phyloP scores from a whole-genome alignment of 2,888 invertebrate genomes.

The Philereme vetulata region DNA sequence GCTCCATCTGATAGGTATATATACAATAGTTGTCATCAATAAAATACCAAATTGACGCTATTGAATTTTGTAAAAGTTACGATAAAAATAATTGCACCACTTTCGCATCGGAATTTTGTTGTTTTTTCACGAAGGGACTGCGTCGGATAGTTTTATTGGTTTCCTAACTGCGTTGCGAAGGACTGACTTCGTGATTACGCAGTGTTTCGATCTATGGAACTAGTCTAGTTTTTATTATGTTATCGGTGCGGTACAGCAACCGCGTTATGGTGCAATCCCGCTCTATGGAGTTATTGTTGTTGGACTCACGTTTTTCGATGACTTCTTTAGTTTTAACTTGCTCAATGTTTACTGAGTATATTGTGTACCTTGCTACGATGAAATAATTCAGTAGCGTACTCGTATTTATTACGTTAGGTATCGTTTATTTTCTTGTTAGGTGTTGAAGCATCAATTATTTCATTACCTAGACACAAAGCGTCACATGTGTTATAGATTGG shows the following conservation, averaged over 20 bases:
- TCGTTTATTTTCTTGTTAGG: background rate
- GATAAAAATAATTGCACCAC: slow-evolving; percentile 38
- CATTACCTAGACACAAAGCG: slow-evolving; percentile 23
- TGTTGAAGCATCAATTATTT: slow-evolving; percentile 16
- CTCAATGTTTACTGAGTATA: slow-evolving; percentile 19
- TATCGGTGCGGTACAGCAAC: slow-evolving; percentile 56
- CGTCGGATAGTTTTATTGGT: slow-evolving; percentile 47
- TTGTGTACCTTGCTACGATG: slow-evolving; percentile 13
- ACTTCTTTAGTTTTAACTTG: slow-evolving; percentile 25
- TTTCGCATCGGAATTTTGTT: slow-evolving; percentile 37
- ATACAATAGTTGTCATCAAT: slow-evolving; percentile 32
- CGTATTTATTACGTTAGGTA: too few species aligned
- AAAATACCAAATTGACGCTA: slow-evolving; percentile 26
- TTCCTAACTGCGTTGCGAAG: slow-evolving; percentile 54
- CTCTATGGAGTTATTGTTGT: slow-evolving; percentile 54
- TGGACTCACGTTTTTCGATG: slow-evolving; percentile 51
- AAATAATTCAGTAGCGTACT: too few species aligned
- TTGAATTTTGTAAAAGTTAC: slow-evolving; percentile 33
- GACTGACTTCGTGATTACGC: slow-evolving; percentile 55
- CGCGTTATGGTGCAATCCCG: slow-evolving; percentile 50
- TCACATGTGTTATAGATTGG: slow-evolving; percentile 46
- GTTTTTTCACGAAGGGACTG: slow-evolving; percentile 44
- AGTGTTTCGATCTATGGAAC: slow-evolving; percentile 52
- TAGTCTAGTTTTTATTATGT: slow-evolving; percentile 49
- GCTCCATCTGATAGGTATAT: slow-evolving; percentile 51